Conservation (phyloP, 2,888 invertebrate genomes). For the Archips crataeganus region DNA sequence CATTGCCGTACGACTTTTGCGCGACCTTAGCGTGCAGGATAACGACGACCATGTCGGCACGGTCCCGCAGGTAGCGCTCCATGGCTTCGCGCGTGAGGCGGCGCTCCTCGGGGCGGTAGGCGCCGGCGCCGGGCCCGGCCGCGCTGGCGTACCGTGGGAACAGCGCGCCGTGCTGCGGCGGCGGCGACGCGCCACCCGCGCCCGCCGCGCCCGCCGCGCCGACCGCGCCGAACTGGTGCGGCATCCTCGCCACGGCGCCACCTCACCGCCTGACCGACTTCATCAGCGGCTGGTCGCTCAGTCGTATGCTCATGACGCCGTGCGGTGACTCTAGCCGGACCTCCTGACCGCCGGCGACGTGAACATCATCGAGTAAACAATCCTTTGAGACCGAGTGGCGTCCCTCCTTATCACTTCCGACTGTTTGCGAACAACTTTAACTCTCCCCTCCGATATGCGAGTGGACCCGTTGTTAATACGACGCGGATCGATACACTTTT, state of each 20-base stretch:
- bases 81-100: conserved; percentile 96
- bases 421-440: conserved; percentile 48
- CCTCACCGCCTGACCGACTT: conserved; percentile 70
- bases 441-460: conserved; percentile 30
- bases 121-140: conserved; percentile 85
- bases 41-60: conserved; percentile 98
- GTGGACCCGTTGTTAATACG: conserved; percentile 27
- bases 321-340: conserved; percentile 55
- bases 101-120: conserved; percentile 92
- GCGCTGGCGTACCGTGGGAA: conserved; percentile 88
- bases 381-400: conserved; percentile 50
- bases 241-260: conserved; percentile 88
- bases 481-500: conserved; percentile 79
- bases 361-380: conserved; percentile 31
- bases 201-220: conserved; percentile 92
- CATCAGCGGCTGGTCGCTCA: conserved; percentile 57
- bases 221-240: conserved; percentile 92
- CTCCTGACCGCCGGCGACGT: conserved; percentile 42
- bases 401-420: conserved; percentile 50
- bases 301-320: conserved; percentile 49
- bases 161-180: conserved; percentile 84
- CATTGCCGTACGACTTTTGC: conserved; percentile 99
- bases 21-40: conserved; percentile 99
- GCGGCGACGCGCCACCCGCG: conserved; percentile 86
- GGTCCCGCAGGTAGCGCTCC: conserved; percentile 97